Evolutionary conservation across 2,888 invertebrate genomes (phyloP), one percentile per base, ranked within the genome.

Genomic region (Cataglyphis cursor): DNA sequence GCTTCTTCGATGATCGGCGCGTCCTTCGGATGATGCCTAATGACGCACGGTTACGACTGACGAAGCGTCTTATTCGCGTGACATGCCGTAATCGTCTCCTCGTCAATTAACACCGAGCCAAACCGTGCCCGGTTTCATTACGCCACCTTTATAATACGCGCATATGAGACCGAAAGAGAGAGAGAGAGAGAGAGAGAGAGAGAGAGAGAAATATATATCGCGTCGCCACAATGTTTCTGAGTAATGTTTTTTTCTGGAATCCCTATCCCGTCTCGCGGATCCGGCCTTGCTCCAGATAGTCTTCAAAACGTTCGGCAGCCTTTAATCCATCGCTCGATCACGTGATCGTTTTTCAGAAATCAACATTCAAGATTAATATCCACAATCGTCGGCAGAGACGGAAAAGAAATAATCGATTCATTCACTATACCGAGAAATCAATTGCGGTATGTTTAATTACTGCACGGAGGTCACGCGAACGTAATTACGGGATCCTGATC

Each of bases 11-110:
- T 82, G 89, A 86, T 83, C 84, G 44, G 18, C 68, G 87, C 75
- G 88, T 90, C 88, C 90, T 89, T 89, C 91, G 81, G 28, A 8
- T 31, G 41, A 54, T 73, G 35, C 86, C 18, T 85, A 89, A 87
- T 91, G 92, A 92, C 92, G 92, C 86, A 90, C 5, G 87, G 89
- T 90, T 85, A 82, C 88, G 91, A 92, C 90, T 92, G 92, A 92
- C 91, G 91, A 91, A 91, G 85, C 86, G 82, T 84, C 91, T 88
- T 91, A 91, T 91, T 91, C 92, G 86, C 88, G 81, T 86, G 68
- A 85, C 90, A 88, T 89, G 88, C 89, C 85, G 91, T 91, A 92
- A 92, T 92, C 91, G 91, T 88, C 89, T 90, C 78, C 86, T 83
- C 84, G 86, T 90, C 92, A 92, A 92, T 92, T 92, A 92, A 92